Base-by-base conservation (phyloP, 1,140 invertebrate species). In the Ericerus pela region DNA sequence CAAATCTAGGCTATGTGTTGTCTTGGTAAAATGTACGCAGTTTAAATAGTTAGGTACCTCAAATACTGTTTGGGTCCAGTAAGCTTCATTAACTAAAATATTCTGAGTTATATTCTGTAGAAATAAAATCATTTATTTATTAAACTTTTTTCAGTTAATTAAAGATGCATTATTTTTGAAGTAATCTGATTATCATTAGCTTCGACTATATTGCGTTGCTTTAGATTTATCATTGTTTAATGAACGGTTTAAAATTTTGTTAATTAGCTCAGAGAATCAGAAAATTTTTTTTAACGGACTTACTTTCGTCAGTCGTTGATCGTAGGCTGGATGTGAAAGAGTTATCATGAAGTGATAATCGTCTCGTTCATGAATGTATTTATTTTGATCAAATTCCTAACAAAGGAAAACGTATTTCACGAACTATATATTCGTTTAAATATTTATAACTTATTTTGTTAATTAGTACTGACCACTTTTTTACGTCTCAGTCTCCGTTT, bases 61-160 rank as follows among this genome's bases (percentile, higher is more conserved):
- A 84, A 81, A 81, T 72, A 82, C 88, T 75, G 85, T 79, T 72
- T 79, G 79, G 75, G 87, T 84, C 86, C 86, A 91, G 76, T 85
- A 83, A 69, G 84, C 85, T 79, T 89, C 85, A 78, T 89, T 89
- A 77, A 88, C 79, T 77, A 88, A 85, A 76, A 88, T 81, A 78
- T 85, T 81, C 80, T 89, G 84, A 76, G 86, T 88, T 81, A 91
- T 85, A 78, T 88, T 88, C 86, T 88, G 82, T 73, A 74, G 60
- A 52, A 54, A 60, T 58, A 41, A 43, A 56, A 37, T 29, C 41
- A n/a, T n/a, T n/a, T n/a, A n/a, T n/a, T n/a, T n/a, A n/a, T n/a
- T n/a, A n/a, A n/a, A 10, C 2, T 37, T 14, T 37, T 3, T 22
- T 26, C 47, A 20, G 51, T 14, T 20, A 10, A 12, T 33, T 22